Evolutionary conservation across 2,797 vertebrate genomes (phyloP), one percentile per base, ranked within the genome.

Genomic region (Chelonia mydas): DNA sequence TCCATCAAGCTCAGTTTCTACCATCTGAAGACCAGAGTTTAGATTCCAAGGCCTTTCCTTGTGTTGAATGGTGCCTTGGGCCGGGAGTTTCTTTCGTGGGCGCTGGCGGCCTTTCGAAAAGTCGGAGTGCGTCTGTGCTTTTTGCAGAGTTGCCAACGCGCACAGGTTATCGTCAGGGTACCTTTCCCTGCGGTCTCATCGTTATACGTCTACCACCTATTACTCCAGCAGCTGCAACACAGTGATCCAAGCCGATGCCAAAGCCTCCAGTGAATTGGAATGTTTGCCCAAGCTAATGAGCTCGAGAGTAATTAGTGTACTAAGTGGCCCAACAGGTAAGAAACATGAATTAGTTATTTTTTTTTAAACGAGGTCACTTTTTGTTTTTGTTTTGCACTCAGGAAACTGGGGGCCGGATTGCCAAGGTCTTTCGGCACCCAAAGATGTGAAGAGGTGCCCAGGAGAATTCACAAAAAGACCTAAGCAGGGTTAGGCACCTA

Each of bases 201-300:
- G 0, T 3, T 61, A 33, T 7, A 61, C 0, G 5, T 2, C 1
- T 13, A 31, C 3, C 6, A 33, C 0, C 6, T 15, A 16, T 4
- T 59, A 31, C 10, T 31, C 3, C 0, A 61, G 2, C 3, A 4
- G 3, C 31, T 61, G 2, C 28, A 15, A 13, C 65, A 72, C 65
- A 41, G 19, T 37, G 65, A 72, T 41, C 11, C n/a, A 41, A 41
- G n/a, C n/a, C n/a, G 23, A 23, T 41, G 41, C 19, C n/a, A 37
- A 41, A 72, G 72, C 19, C 7, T 41, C 19, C 10, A n/a, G n/a
- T 23, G 19, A 23, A 72, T 41, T 11, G 65, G 3, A 72, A 72
- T 1, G 1, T 21, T 21, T 37, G 19, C 65, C 19, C 10, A 23
- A 21, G n/a, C n/a, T 11, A 72, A 72, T 21, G 65, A 72, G 21